Percentiles rank a stretch among this genome's conserved stretches.
phyloP scores from a whole-genome alignment of 2,113 vertebrate genomes.

The Cyprinodon tularosa region DNA sequence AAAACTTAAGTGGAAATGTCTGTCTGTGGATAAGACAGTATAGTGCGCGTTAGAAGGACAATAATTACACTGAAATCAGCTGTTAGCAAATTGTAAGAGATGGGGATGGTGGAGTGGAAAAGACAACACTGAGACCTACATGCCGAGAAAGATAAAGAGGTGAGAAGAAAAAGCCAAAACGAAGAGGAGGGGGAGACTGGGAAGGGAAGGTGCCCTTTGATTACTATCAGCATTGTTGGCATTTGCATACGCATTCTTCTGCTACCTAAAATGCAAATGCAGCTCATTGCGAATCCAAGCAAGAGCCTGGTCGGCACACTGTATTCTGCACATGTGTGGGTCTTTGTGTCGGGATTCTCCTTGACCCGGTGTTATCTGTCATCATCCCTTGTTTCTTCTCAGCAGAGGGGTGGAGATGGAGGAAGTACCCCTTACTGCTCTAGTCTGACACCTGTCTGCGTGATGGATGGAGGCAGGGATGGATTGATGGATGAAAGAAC shows the following conservation, averaged over 20 bases:
- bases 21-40: neutral
- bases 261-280: constrained; percentile 73
- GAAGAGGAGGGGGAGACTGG: constrained; percentile 35
- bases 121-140: constrained; percentile 32
- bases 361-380: constrained; percentile 74
- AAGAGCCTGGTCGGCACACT: constrained; percentile 60
- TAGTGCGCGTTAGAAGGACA: constrained; percentile 21
- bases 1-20: neutral
- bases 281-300: constrained; percentile 52
- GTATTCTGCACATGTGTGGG: constrained; percentile 36
- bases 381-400: constrained; percentile 63
- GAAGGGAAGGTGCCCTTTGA: constrained; percentile 76
- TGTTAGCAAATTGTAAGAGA: constrained; percentile 20
- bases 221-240: constrained; percentile 72
- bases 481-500: constrained; percentile 58
- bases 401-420: constrained; percentile 58
- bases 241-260: constrained; percentile 75
- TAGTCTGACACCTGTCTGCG: constrained; percentile 66
- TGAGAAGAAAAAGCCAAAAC: constrained; percentile 25
- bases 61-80: constrained; percentile 45
- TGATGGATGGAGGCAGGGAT: constrained; percentile 67
- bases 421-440: constrained; percentile 70
- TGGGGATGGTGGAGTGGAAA: constrained; percentile 38
- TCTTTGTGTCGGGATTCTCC: constrained; percentile 50
- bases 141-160: constrained; percentile 40